These are phyloP conservation scores for Equus quagga DNA, from an alignment of 2,113 vertebrate species.

Conservation along the genomic window DNA sequence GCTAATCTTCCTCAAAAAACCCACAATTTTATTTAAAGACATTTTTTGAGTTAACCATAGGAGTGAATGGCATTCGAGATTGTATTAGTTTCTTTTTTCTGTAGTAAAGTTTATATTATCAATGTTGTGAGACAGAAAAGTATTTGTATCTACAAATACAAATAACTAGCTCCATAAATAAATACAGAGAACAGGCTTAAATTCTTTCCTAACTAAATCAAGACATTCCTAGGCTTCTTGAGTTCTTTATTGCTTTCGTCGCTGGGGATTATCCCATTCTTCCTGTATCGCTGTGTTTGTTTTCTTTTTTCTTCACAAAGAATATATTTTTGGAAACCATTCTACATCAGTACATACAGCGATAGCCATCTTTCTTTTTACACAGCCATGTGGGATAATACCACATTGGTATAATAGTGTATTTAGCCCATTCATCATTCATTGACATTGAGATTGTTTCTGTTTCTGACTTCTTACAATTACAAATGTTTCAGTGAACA, in stretches of 20 bases:
- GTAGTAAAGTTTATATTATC: neutral
- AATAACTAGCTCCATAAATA: constrained; percentile 39
- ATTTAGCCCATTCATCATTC: neutral
- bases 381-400: neutral
- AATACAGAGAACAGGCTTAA: constrained; percentile 15
- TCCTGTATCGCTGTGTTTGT: neutral
- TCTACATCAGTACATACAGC: neutral
- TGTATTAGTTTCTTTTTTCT: constrained; percentile 7
- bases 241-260: constrained; percentile 24
- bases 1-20: too few species aligned
- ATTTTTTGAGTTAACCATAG: neutral
- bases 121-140: neutral
- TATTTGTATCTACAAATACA: neutral
- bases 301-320: neutral
- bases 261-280: neutral
- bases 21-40: neutral
- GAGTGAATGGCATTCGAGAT: neutral
- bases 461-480: neutral
- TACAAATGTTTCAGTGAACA: neutral
- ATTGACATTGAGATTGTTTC: neutral
- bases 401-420: neutral
- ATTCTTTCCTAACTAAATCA: constrained; percentile 50
- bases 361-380: constrained; percentile 19
- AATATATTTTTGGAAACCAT: constrained; percentile 23
- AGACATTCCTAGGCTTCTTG: constrained; percentile 38